These are phyloP conservation scores for Polia nebulosa DNA, from an alignment of 2,888 invertebrate genomes.

Conservation along the genomic window DNA sequence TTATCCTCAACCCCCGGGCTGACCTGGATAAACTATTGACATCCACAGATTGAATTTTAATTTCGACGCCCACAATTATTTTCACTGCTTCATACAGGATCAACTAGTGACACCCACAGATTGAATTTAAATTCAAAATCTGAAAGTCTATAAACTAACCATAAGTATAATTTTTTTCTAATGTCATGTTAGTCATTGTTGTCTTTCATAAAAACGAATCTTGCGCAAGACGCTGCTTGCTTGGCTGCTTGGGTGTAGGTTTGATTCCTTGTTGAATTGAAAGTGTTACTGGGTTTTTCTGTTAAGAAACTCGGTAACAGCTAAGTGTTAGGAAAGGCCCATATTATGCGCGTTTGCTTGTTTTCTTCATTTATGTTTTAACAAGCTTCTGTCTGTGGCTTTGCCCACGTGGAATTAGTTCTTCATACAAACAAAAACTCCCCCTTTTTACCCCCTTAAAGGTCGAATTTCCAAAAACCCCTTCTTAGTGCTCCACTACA, in stretches of 20 bases:
- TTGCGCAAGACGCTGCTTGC: conserved; percentile 35
- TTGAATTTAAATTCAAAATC: background rate
- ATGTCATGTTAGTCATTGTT: background rate
- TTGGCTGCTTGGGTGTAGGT: conserved; percentile 11
- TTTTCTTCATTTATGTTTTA: background rate
- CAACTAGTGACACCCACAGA: too few species aligned
- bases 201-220: background rate
- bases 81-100: too few species aligned
- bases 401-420: too few species aligned
- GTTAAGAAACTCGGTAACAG: conserved; percentile 26
- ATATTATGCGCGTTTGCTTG: background rate
- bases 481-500: too few species aligned
- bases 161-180: background rate
- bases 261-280: conserved; percentile 30
- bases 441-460: too few species aligned
- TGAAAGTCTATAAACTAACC: background rate
- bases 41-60: too few species aligned
- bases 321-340: conserved; percentile 16
- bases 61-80: too few species aligned
- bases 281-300: conserved; percentile 48
- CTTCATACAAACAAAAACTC: too few species aligned
- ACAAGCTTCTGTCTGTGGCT: too few species aligned
- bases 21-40: too few species aligned
- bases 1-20: too few species aligned
- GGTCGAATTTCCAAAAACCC: too few species aligned